Conservation (phyloP, 2,888 invertebrate genomes). For the Cantharis rufa region DNA sequence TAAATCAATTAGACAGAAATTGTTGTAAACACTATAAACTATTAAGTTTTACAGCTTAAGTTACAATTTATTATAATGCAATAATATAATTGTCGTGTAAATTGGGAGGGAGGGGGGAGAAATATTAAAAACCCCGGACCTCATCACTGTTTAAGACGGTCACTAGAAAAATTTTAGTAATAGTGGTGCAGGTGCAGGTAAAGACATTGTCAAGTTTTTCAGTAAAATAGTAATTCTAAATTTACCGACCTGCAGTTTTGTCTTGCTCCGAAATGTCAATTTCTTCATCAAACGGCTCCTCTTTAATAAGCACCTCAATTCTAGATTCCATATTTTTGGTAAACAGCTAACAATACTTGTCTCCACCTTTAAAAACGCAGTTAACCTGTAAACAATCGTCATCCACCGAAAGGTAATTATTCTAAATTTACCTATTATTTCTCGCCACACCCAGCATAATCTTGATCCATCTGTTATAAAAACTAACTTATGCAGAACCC, state of each 20-base stretch:
- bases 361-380: neutral
- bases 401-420: neutral
- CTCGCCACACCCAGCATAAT: neutral
- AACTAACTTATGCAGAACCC: neutral
- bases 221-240: neutral
- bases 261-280: neutral
- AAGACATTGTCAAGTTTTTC: too few relatives aligned
- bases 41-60: too few relatives aligned
- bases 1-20: neutral
- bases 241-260: neutral
- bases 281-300: neutral
- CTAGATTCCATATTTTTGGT: neutral
- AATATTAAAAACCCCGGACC: too few relatives aligned
- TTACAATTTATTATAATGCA: too few relatives aligned
- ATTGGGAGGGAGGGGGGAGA: too few relatives aligned
- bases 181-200: too few relatives aligned
- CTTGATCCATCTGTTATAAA: neutral
- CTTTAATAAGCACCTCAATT: neutral
- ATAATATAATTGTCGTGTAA: too few relatives aligned
- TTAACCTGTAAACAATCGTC: neutral
- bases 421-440: neutral
- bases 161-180: too few relatives aligned
- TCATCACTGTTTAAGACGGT: too few relatives aligned
- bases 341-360: neutral
- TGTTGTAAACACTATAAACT: too few relatives aligned